Evolutionary conservation across 2,888 invertebrate genomes (phyloP).

Genomic region (Paralinhomoeus sp.): DNA sequence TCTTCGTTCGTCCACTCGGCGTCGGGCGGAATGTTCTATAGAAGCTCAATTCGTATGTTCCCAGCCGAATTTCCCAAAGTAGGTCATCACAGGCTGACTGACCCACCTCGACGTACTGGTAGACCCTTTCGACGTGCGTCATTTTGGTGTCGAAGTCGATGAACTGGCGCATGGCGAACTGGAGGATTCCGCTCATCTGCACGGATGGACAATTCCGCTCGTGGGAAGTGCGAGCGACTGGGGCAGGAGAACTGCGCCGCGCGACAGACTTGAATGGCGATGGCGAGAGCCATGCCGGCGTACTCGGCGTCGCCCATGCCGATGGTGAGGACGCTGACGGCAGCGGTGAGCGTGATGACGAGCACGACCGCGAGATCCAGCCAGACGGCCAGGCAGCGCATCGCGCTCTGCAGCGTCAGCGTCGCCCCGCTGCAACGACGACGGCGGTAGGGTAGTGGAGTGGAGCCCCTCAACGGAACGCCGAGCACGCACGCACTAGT

Average conservation of each 20-base stretch:
- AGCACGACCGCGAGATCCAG: constrained; percentile 26
- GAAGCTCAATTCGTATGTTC: too few relatives aligned
- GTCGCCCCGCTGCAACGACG: constrained; percentile 17
- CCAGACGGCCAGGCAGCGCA: constrained; percentile 29
- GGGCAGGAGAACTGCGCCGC: not conserved
- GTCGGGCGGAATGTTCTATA: too few relatives aligned
- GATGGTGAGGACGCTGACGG: constrained; percentile 29
- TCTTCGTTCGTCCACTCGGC: too few relatives aligned
- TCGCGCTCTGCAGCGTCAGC: constrained; percentile 26
- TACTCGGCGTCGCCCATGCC: constrained; percentile 33
- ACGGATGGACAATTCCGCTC: constrained; percentile 3
- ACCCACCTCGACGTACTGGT: constrained; percentile 19
- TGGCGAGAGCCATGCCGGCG: constrained; percentile 40
- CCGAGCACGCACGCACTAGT: too few relatives aligned
- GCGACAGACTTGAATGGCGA: constrained; percentile 32
- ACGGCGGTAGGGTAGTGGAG: too few relatives aligned
- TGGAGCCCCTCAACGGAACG: too few relatives aligned
- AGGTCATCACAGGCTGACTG: constrained; percentile 17
- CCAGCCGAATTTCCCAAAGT: constrained; percentile 13
- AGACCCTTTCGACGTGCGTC: constrained; percentile 23
- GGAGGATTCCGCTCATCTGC: constrained; percentile 38
- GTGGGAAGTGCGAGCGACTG: too few relatives aligned
- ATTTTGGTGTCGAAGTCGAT: constrained; percentile 64
- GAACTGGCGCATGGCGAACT: constrained; percentile 52
- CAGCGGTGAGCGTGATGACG: constrained; percentile 31